Evolutionary conservation across 2,888 invertebrate species (phyloP), one percentile per base, ranked within the genome.

Genomic region (Sarcophaga carnaria): DNA sequence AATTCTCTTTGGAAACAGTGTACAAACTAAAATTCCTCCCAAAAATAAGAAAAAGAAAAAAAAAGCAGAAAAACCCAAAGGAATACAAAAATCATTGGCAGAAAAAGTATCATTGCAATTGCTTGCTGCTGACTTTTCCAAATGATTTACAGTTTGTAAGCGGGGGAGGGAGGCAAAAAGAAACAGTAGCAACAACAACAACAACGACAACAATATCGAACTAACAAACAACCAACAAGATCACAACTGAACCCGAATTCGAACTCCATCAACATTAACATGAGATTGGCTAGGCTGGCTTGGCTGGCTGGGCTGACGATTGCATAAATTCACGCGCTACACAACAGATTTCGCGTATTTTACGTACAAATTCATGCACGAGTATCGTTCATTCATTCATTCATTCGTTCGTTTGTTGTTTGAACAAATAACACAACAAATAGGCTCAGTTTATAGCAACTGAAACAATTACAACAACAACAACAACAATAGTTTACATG

Each of bases 281-380:
- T 54, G 17, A 54, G 37, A 63, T 80, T 81, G 76, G 82, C 20
- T n/a, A 54, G 37, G 64, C 63, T 37, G 62, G 27, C 17, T 20
- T 20, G 27, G 45, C 49, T 62, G 54, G 20, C 66, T 37, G 64
- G 66, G 63, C 70, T 59, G 67, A 63, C 69, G 45, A 91, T 92
- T 91, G 91, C 92, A 92, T 91, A 92, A 92, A 91, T 91, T 92
- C 92, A 92, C 92, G 92, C 92, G 92, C 90, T 89, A 76, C 67
- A 59, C 14, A 83, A 81, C 79, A 76, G 78, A 81, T 84, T 63
- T 83, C 69, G 80, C 78, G 80, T 86, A 74, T 22, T 22, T 49
- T 78, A 25, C 27, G 17, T 75, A 64, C 75, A 54, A 54, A 54
- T 54, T 54, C 54, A 75, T 63, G 71, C 81, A 37, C 37, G 37